Evolutionary conservation across 1,140 invertebrate genomes (phyloP), one percentile per base, ranked within the genome.

Genomic region (Trissolcus basalis): DNA sequence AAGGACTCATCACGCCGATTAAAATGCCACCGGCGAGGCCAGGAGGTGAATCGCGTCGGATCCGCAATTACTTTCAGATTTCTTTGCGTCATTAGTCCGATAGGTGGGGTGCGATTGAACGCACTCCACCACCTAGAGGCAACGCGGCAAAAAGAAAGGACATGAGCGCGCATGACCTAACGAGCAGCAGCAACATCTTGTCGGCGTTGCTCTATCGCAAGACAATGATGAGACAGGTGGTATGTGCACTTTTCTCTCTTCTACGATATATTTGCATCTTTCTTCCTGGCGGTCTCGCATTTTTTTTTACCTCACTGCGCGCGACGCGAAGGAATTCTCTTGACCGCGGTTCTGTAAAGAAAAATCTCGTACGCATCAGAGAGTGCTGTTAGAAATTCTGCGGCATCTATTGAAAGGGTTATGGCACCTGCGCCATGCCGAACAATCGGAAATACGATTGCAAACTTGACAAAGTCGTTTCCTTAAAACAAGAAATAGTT

Each of bases 221-320:
- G 82, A 78, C 78, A 78, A 81, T 69, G 82, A 84, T 85, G 76
- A 77, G 83, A 85, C 83, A 84, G 84, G 81, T 86, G 85, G 84
- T 75, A 73, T 63, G 61, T 65, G 53, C 61, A 19, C 49, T 77
- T 79, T 68, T 56, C 61, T 58, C 59, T 71, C 49, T 43, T 36
- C 13, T 53, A n/a, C 50, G 39, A 27, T 39, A 59, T 69, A 67
- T 69, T 64, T 81, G 50, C 76, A 74, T 69, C 67, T 73, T 15
- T 49, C 44, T 67, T 73, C 27, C 45, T 9, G 35, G 33, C 55
- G 14, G 44, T 36, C 48, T 47, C 19, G 43, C 45, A 35, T 60
- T 55, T 39, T 74, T 58, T 67, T 59, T 51, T 45, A 69, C 70
- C 71, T 13, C 2, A 13, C 78, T 78, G 78, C 68, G 60, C 35